Evolutionary conservation across 2,888 invertebrate genomes (phyloP), one percentile per base, ranked within the genome.

Genomic region (Anthophora plumipes): DNA sequence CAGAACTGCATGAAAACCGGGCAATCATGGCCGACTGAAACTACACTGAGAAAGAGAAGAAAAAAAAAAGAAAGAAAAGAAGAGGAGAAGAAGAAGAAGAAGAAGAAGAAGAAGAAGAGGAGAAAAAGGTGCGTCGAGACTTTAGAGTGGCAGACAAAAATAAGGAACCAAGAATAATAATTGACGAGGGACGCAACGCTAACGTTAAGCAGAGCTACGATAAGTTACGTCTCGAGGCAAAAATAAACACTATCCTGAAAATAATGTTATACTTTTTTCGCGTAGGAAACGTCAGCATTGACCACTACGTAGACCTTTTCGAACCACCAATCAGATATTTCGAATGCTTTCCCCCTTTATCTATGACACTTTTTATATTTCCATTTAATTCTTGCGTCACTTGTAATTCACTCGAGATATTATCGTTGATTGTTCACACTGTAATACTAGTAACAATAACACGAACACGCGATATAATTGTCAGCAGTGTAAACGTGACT

Each of bases 111-210:
- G 7, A 50, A 6, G n/a, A 50, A 50, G 68, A n/a, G 7, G n/a
- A n/a, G n/a, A n/a, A 50, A 71, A 76, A 85, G 80, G 41, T 59
- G 61, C 78, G 75, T 71, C 52, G 59, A 8, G 64, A 57, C 69
- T 69, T 55, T 4, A 31, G 2, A 57, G 70, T 48, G 74, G 57
- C 80, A 74, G 76, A 80, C 78, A 48, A 85, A 87, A 85, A 88
- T 85, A 88, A 85, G 86, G 80, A 86, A 88, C 66, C 73, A 82
- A 83, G 83, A 88, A 85, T 88, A 86, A 87, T 87, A 88, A 85
- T 86, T 86, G 88, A 83, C 78, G 82, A 71, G 67, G 71, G 77
- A 79, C 85, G 67, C 67, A 64, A 64, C 75, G 73, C 57, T 85
- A 84, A 85, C 82, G 77, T 82, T 84, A 80, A 87, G 70, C 86